Base-by-base conservation (phyloP, 1,140 invertebrate genomes). In the Hyles euphorbiae region DNA sequence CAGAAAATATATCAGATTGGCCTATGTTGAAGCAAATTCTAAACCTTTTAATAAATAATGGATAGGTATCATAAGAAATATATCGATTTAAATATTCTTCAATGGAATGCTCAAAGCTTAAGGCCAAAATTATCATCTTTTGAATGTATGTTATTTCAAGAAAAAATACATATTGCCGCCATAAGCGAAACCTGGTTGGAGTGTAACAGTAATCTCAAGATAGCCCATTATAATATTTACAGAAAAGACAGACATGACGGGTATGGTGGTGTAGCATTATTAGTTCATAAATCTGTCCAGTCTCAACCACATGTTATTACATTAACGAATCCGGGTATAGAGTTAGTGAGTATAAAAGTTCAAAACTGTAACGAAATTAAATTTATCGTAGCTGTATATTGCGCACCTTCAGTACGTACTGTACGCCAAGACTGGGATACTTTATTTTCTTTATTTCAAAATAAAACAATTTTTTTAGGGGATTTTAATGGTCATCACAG, bases 21-120 rank as follows among this genome's bases (percentile, higher is more conserved):
- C 8, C 12, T 12, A 12, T 32, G 6, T 12, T 12, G 8, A 32
- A 50, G 10, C 10, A 32, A 50, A 50, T 50, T 32, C 8, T 10
- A 11, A 47, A 47, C 7, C 8, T 50, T 32, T 4, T 22, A 50
- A 12, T 12, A 8, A 22, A 12, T 50, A 50, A 50, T 50, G 48
- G 32, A 32, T 12, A 32, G 32, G 6, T 8, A 4, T 8, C 6
- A 3, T 8, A 12, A 22, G 8, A 50, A 22, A 32, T 32, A 22
- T 50, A 32, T 50, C 32, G 6, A 50, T 12, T 32, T 50, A 32
- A 50, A 50, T 32, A 50, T 50, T 32, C 12, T 50, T 22, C 48
- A 56, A 10, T 56, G 54, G 32, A 56, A 43, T 50, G 34, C 56
- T 22, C 48, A 40, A 50, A 50, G 48, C 40, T 40, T 57, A 9